Percentiles rank a stretch among this genome's conserved stretches.
Evolutionary conservation across 2,113 vertebrate species (phyloP).

Genomic region (Litocranius walleri): DNA sequence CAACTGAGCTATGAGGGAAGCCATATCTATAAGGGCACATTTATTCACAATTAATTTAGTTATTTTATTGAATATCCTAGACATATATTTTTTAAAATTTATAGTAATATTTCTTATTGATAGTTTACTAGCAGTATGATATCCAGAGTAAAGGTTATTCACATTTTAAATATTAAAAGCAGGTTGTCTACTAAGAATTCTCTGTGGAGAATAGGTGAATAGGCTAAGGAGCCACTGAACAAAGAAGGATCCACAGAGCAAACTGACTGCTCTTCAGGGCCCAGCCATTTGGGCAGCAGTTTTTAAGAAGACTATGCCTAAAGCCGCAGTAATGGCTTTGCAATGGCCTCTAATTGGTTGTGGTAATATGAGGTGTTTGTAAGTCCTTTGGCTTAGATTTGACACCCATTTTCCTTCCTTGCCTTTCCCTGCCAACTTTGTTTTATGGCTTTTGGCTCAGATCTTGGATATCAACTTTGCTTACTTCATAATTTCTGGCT

Average conservation of each 20-base stretch:
- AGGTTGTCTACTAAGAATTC: neutral
- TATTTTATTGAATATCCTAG: neutral
- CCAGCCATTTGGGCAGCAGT: neutral
- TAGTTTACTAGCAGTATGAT: neutral
- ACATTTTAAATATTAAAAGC: neutral
- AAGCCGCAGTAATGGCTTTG: constrained; percentile 5
- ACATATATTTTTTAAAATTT: neutral
- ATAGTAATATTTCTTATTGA: neutral
- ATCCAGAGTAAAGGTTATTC: neutral
- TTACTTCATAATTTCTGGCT: constrained; percentile 55
- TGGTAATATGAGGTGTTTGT: constrained; percentile 53
- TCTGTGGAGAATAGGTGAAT: neutral
- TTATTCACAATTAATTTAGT: constrained; percentile 4
- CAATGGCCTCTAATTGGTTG: constrained; percentile 17
- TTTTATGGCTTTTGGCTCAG: constrained; percentile 56
- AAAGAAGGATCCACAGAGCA: neutral
- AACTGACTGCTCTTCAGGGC: neutral
- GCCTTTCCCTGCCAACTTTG: constrained; percentile 26
- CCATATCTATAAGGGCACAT: neutral
- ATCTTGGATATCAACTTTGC: constrained; percentile 39
- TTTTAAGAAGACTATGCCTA: neutral
- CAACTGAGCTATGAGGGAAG: too few relatives aligned
- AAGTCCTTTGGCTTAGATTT: constrained; percentile 62
- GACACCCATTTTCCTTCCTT: constrained; percentile 62
- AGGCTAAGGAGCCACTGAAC: neutral